phyloP scores from a whole-genome alignment of 2,113 vertebrate species.

The Cryptotis parvus region DNA sequence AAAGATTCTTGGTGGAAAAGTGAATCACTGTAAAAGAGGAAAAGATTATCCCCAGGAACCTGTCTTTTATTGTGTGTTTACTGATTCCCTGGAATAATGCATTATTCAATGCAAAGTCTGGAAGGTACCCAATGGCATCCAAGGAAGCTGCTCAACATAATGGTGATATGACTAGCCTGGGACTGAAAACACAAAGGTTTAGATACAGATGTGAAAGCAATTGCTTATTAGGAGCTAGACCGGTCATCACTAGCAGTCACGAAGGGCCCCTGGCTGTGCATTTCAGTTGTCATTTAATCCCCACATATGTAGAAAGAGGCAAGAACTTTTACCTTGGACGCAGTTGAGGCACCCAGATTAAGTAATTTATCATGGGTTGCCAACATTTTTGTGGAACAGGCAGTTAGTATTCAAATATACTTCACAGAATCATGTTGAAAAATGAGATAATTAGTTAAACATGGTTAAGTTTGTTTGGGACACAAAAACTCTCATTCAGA shows the following conservation, averaged over 20 bases:
- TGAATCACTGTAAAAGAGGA: neutral
- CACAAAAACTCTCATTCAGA: too few relatives aligned
- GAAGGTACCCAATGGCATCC: neutral
- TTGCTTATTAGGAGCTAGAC: neutral
- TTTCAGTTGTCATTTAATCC: neutral
- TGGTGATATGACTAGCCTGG: neutral
- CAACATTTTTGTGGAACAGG: neutral
- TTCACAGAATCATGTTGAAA: neutral
- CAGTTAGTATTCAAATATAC: neutral
- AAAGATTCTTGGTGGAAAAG: neutral
- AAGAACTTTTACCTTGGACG: neutral
- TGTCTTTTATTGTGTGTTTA: neutral
- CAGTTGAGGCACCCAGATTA: neutral
- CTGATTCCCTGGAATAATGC: neutral
- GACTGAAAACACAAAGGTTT: neutral
- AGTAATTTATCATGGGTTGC: neutral
- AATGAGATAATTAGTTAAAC: neutral
- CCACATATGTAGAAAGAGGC: neutral
- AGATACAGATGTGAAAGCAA: neutral
- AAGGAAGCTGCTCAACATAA: neutral
- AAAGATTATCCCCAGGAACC: neutral
- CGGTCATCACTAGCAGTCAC: neutral
- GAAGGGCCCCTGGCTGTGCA: neutral
- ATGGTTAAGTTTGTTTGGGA: neutral
- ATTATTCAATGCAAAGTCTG: neutral